Conservation (phyloP, 2,797 vertebrate species). For the Esox lucius region DNA sequence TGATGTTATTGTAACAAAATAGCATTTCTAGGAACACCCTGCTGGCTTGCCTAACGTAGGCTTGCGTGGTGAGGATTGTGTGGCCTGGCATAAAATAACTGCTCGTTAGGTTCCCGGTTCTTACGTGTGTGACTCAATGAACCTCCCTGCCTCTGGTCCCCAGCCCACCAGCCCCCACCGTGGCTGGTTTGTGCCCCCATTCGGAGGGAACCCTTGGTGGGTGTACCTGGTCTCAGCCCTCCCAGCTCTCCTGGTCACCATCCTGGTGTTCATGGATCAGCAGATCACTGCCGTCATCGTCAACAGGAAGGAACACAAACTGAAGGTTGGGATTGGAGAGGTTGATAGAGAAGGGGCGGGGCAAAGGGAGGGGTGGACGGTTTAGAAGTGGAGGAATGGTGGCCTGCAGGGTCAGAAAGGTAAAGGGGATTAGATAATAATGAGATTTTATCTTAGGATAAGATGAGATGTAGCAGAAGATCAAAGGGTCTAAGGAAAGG, state of each 20-base stretch:
- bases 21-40: not conserved
- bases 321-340: slow-evolving; percentile 80
- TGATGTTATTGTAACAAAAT: not conserved
- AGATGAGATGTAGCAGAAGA: not conserved
- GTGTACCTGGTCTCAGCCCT: slow-evolving; percentile 90
- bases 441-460: not conserved
- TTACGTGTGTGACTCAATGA: too few species aligned
- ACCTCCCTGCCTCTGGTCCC: not conserved
- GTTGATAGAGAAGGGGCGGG: not conserved
- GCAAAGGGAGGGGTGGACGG: not conserved
- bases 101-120: not conserved
- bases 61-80: not conserved
- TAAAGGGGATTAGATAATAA: not conserved
- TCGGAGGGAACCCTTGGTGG: slow-evolving; percentile 98
- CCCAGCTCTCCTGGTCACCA: slow-evolving; percentile 94
- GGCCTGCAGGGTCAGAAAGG: not conserved
- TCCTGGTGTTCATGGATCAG: slow-evolving; percentile 99
- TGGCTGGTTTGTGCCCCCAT: slow-evolving; percentile 91
- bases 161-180: slow-evolving; percentile 89
- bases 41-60: not conserved
- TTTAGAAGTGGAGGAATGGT: not conserved
- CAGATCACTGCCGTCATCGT: slow-evolving; percentile 98
- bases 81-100: not conserved
- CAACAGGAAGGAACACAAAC: slow-evolving; percentile 98
- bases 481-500: not conserved